Base-by-base conservation (phyloP, 1,140 invertebrate species). In the Melanaphis sacchari region DNA sequence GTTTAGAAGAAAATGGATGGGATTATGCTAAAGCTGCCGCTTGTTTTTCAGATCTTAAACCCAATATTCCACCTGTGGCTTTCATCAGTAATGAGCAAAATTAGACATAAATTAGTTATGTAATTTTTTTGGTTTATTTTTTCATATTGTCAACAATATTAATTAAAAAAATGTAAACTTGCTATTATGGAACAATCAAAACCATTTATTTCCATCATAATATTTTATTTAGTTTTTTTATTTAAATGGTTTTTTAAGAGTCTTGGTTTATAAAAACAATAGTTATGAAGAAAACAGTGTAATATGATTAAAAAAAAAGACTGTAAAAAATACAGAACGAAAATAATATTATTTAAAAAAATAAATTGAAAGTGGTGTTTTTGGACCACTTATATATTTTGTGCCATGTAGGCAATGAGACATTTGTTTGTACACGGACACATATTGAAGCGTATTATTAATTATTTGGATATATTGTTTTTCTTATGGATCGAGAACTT, bases 21-120 rank as follows among this genome's bases (percentile, higher is more conserved):
- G 36, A 93, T 85, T 93, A 93, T 54, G 46, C 66, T 40, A 84
- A 93, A 84, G 91, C 91, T 54, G 91, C 91, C 85, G 38, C 38
- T 22, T 43, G 76, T 85, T 93, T 93, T 93, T 38, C 81, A 41
- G 84, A 93, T 41, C 49, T 93, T 0, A 93, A 93, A 85, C 2
- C 40, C 2, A 93, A 84, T 85, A 93, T 93, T 84, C 91, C 91
- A 31, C 43, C 91, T n/a, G 76, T 9, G 0, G 91, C 91, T n/a
- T 93, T 93, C 22, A 46, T n/a, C 76, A 40, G 38, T 92, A n/a
- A 52, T 52, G 1, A 49, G 4, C 38, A 82, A 49, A 38, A 9
- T 54, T n/a, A n/a, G 9, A 40, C 52, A 40, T 38, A n/a, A n/a
- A 66, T 76, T 0, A n/a, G 6, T 36, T 9, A n/a, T n/a, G 5